Base-by-base conservation (phyloP, 2,797 vertebrate genomes). In the Florisuga fusca region DNA sequence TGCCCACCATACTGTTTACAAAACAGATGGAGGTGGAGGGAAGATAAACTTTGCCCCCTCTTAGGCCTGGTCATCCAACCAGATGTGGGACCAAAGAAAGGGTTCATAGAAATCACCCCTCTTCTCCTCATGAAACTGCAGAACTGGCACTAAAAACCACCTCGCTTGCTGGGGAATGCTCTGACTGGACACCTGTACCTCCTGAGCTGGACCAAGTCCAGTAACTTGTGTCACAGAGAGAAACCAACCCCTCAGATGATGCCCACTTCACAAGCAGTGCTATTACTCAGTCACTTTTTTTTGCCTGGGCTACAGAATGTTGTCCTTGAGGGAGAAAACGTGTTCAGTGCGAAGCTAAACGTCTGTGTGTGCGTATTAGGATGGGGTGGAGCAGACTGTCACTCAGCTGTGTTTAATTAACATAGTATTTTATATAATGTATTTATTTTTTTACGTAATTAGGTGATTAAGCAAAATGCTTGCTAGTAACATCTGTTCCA, bases 391-490 rank as follows among this genome's bases (percentile, higher is more conserved):
- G 95, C 87, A 54, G 68, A 90, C 80, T 94, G 91, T 96, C 95
- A 93, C 87, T 95, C 90, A 96, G 87, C 94, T 96, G 94, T 54
- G 31, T 92, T 95, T 95, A 96, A 97, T 96, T 97, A 96, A 95
- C 95, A 91, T 84, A 93, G 63, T 83, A 89, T 92, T 95, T 97
- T 96, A 94, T 95, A 95, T 91, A 96, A 96, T 95, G 84, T 94
- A 87, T 94, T 94, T 97, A 93, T 96, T 96, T 96, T 96, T 96
- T 96, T 94, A 94, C 83, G 46, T 96, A 96, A 94, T 94, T 74
- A 94, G 74, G 86, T 91, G 93, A 96, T 97, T 95, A 94, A 94
- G 91, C 82, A 89, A 82, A 96, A 97, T 63, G 94, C 94, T 97
- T 96, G 91, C 93, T 92, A 94, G 91, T 94, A 94, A 86, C 91